Conservation (phyloP, 2,113 vertebrate species). For the Platanista minor region DNA sequence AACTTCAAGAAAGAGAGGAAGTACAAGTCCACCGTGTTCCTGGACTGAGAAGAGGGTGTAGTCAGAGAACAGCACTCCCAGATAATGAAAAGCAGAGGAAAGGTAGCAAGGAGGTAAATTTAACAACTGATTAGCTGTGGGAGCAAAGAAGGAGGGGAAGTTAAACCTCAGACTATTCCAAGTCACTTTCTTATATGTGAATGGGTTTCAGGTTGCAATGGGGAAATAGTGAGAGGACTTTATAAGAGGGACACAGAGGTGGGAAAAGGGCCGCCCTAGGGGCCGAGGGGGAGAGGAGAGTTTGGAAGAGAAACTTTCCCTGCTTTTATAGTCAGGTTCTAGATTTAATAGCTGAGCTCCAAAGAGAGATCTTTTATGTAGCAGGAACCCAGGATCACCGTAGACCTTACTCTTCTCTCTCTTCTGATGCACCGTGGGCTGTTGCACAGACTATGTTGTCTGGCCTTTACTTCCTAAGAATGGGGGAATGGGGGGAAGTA, state of each 20-base stretch:
- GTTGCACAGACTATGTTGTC: neutral
- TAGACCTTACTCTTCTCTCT: neutral
- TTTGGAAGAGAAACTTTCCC: neutral
- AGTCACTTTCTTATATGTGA: neutral
- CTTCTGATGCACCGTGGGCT: too few species aligned
- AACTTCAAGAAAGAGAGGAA: neutral
- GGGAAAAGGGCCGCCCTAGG: neutral
- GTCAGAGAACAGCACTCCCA: neutral
- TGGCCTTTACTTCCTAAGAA: neutral
- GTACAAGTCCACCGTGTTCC: neutral
- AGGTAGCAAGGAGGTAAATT: neutral
- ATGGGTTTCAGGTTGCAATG: neutral
- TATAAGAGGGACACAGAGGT: neutral
- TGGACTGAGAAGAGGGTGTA: neutral
- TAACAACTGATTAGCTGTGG: neutral
- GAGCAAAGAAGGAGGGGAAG: neutral
- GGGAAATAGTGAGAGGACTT: neutral
- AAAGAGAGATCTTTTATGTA: neutral
- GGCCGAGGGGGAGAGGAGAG: neutral
- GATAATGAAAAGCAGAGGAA: neutral
- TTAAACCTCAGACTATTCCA: neutral
- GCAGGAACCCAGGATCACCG: neutral
- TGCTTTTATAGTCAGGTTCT: neutral
- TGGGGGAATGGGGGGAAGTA: neutral
- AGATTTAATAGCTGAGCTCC: neutral